phyloP scores from a whole-genome alignment of 2,888 invertebrate species.

The Heliconius aoede region DNA sequence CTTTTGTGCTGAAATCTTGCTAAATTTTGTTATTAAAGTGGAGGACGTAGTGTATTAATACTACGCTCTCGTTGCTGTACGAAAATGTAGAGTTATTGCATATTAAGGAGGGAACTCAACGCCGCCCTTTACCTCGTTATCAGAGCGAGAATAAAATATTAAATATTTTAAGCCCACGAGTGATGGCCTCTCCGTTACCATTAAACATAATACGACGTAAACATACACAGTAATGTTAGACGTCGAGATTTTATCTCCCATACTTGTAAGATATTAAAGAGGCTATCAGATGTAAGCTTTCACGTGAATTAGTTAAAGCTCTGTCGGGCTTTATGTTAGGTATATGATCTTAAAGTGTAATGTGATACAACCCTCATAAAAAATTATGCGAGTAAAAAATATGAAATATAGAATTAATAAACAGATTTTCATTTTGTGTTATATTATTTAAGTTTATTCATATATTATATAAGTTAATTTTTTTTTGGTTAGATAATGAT shows the following conservation, averaged over 20 bases:
- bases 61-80: too few species aligned
- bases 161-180: background rate
- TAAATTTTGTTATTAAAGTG: too few species aligned
- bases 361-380: constrained; percentile 6
- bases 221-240: background rate
- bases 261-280: constrained; percentile 30
- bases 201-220: background rate
- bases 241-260: constrained; percentile 18
- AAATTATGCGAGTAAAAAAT: background rate
- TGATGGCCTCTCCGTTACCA: background rate
- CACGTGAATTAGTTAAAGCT: constrained; percentile 28
- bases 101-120: too few species aligned
- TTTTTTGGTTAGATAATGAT: too few species aligned
- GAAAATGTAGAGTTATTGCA: too few species aligned
- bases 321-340: constrained; percentile 13
- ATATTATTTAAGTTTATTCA: background rate
- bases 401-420: background rate
- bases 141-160: background rate
- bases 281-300: constrained; percentile 28
- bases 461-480: too few species aligned
- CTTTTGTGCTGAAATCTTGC: too few species aligned
- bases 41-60: too few species aligned
- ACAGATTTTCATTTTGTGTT: background rate
- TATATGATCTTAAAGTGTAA: constrained; percentile 14
- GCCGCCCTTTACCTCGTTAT: background rate